Evolutionary conservation across 2,113 vertebrate genomes (phyloP), one percentile per base, ranked within the genome.

Genomic region (Festucalex cinctus): DNA sequence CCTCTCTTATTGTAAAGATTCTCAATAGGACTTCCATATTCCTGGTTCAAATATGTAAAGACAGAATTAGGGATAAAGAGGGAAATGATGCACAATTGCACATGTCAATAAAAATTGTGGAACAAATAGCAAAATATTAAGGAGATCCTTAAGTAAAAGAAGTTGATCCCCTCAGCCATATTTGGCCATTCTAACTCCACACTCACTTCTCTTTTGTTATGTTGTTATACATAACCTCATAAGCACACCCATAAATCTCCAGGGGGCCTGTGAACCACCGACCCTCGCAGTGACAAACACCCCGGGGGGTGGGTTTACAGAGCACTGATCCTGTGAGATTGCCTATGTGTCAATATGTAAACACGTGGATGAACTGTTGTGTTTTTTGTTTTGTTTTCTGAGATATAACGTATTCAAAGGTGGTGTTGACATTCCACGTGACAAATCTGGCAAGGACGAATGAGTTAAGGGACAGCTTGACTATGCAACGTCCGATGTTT

Each of bases 291-390:
- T 74, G 82, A 82, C 85, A 88, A 88, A 90, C 86, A 88, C 79
- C 82, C 77, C 71, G 43, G 1, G 79, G 78, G 83, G 37, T 2
- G 80, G 85, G 84, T 88, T 86, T 32, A 73, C 39, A 39, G 63
- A 41, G 48, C 63, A 57, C 78, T 87, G 82, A 88, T 88, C 88
- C 84, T 51, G 46, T 70, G 78, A 76, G 81, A 81, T 74, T 79
- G 79, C 49, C 19, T 76, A 73, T 81, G 78, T 81, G 81, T 78
- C 72, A 75, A 78, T 80, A 85, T 84, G 83, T 85, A 87, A 87
- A 86, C 86, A 86, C 77, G 78, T 78, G 76, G 75, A 76, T 64
- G 63, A 37, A 66, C 72, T 79, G 80, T 83, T 79, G 79, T 83
- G 85, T 83, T 88, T 17, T 32, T 37, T 37, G 9, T 28, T 22